These are phyloP conservation scores for Drosophila paranaensis DNA, from an alignment of 2,888 invertebrate species.

Conservation along the genomic window DNA sequence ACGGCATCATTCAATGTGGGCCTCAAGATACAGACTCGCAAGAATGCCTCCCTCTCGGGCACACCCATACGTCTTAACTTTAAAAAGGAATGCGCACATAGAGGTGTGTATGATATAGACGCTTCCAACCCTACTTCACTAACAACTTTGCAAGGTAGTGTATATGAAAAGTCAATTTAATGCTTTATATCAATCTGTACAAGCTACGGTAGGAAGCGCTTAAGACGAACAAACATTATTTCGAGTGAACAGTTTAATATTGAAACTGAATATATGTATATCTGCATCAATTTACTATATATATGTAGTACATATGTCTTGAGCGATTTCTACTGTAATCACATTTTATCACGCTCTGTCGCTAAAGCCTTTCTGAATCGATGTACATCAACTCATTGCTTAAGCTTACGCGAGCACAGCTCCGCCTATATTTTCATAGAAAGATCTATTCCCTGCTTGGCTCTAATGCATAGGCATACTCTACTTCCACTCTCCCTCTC, in stretches of 20 bases:
- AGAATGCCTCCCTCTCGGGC: constrained; percentile 92
- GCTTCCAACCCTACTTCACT: constrained; percentile 85
- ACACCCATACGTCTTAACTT: constrained; percentile 94
- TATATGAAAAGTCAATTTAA: constrained; percentile 79
- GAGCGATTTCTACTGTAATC: constrained; percentile 33
- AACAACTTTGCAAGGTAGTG: constrained; percentile 85
- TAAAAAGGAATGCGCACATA: constrained; percentile 96
- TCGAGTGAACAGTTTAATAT: not conserved
- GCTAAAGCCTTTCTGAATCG: constrained; percentile 15
- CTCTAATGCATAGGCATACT: constrained; percentile 1
- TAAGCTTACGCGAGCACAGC: not conserved
- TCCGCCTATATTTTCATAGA: not conserved
- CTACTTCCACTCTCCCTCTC: not conserved
- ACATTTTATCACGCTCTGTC: constrained; percentile 34
- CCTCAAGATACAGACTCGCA: constrained; percentile 92
- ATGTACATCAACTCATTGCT: constrained; percentile 6
- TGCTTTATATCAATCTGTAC: constrained; percentile 56
- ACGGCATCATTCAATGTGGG: constrained; percentile 95
- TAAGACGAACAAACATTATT: constrained; percentile 1
- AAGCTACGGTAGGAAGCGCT: constrained; percentile 27
- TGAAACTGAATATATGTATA: not conserved
- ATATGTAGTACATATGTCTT: constrained; percentile 25
- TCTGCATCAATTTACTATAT: not conserved
- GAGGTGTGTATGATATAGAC: constrained; percentile 91
- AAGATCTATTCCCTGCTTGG: constrained; percentile 1